These are phyloP conservation scores for Pachycephala philippinensis DNA, from an alignment of 2,113 vertebrate species.

Conservation along the genomic window DNA sequence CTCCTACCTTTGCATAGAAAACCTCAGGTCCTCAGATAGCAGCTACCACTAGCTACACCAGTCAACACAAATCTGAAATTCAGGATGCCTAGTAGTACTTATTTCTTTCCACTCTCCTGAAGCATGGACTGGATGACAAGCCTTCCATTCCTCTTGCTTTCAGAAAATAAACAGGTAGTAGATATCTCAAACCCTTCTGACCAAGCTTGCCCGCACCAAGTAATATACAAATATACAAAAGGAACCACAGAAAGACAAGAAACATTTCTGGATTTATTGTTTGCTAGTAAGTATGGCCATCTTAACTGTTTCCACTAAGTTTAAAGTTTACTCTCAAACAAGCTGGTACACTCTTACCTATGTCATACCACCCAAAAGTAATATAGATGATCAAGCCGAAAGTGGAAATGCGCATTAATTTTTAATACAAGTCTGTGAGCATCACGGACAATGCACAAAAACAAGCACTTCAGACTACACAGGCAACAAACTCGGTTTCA, in stretches of 20 bases:
- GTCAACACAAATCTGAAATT: background rate
- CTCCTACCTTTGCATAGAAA: background rate
- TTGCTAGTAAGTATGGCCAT: background rate
- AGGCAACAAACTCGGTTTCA: background rate
- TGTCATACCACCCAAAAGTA: background rate
- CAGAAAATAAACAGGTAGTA: background rate
- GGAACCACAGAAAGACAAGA: background rate
- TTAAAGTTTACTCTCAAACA: background rate
- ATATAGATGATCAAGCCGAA: background rate
- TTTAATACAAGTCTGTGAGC: background rate
- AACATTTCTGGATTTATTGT: background rate
- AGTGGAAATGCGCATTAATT: background rate
- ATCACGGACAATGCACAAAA: accelerated
- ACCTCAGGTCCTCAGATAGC: background rate
- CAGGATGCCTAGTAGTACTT: background rate
- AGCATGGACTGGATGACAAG: background rate
- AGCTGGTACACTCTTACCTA: background rate
- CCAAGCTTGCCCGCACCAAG: background rate
- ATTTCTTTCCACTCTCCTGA: background rate
- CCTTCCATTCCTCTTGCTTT: background rate
- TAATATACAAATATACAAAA: background rate
- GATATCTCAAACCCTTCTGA: background rate
- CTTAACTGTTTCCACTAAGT: background rate
- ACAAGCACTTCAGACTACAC: background rate
- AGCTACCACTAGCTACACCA: background rate